Conservation (phyloP, 2,113 vertebrate genomes). For the Oenanthe melanoleuca region DNA sequence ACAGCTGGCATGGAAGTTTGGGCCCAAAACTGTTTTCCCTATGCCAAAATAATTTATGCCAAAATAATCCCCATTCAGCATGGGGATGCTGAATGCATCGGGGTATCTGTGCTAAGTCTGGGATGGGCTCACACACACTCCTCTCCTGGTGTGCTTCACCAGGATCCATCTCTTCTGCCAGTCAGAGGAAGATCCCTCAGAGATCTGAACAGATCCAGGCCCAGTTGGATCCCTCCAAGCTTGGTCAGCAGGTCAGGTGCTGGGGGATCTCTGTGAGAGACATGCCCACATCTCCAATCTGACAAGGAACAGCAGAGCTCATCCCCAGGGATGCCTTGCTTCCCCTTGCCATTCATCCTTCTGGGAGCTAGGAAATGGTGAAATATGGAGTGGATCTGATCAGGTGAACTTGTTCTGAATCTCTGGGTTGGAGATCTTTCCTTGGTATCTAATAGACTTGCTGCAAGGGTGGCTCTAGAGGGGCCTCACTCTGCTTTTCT, state of each 20-base stretch:
- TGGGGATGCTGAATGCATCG: accelerated
- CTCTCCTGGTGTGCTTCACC: neutral
- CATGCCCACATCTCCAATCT: neutral
- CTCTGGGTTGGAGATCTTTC: neutral
- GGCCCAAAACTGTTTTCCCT: neutral
- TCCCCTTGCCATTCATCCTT: neutral
- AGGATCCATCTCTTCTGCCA: neutral
- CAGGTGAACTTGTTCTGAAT: neutral
- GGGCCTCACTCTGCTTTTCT: accelerated
- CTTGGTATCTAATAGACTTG: neutral
- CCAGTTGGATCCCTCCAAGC: accelerated
- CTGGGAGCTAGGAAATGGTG: neutral
- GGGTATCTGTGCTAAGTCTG: neutral
- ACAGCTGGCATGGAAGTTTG: neutral
- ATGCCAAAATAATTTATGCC: neutral
- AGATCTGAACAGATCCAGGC: neutral
- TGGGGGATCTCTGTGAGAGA: neutral
- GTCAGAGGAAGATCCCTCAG: neutral
- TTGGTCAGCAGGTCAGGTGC: neutral
- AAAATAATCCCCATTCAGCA: neutral
- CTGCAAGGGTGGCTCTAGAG: neutral
- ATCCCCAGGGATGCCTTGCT: neutral
- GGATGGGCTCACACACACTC: accelerated
- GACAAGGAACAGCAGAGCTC: neutral
- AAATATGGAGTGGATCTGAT: accelerated